Evolutionary conservation across 92 coral and sea anemone genomes (phyloP).

Genomic region (Porites evermanni): DNA sequence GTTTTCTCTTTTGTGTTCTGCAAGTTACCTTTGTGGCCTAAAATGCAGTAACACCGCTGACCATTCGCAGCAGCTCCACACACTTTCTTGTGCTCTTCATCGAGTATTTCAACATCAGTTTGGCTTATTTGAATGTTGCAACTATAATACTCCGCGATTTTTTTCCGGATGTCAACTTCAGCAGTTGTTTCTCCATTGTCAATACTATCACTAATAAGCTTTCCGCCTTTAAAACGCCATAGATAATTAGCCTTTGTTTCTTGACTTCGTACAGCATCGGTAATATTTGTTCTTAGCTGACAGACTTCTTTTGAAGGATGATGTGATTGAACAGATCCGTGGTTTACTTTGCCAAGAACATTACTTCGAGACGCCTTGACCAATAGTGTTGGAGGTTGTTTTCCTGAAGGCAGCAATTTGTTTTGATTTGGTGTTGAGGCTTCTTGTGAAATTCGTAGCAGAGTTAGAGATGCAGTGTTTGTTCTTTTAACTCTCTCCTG

Average conservation of each 20-base stretch:
- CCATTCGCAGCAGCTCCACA: conserved; percentile 48
- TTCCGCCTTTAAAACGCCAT: conserved; percentile 49
- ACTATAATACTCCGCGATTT: not conserved
- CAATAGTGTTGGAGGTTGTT: not conserved
- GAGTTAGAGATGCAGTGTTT: conserved; percentile 4
- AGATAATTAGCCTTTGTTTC: conserved; percentile 27
- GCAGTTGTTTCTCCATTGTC: not conserved
- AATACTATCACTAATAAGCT: conserved; percentile 33
- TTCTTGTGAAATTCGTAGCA: conserved; percentile 8
- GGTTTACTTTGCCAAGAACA: not conserved
- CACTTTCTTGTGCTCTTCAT: conserved; percentile 22
- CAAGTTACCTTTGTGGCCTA: not conserved
- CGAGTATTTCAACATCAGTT: not conserved
- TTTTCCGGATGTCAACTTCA: conserved; percentile 15
- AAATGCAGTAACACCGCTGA: conserved; percentile 35
- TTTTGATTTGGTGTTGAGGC: not conserved
- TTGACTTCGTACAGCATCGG: not conserved
- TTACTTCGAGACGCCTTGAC: not conserved
- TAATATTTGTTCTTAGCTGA: not conserved
- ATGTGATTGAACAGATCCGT: not conserved
- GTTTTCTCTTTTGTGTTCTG: not conserved
- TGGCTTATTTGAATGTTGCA: not conserved
- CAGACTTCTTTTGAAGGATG: not conserved
- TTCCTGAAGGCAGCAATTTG: not conserved
- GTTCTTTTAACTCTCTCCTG: conserved; percentile 5